Base-by-base conservation (phyloP, 2,888 invertebrate species). In the Agrotis exclamationis region DNA sequence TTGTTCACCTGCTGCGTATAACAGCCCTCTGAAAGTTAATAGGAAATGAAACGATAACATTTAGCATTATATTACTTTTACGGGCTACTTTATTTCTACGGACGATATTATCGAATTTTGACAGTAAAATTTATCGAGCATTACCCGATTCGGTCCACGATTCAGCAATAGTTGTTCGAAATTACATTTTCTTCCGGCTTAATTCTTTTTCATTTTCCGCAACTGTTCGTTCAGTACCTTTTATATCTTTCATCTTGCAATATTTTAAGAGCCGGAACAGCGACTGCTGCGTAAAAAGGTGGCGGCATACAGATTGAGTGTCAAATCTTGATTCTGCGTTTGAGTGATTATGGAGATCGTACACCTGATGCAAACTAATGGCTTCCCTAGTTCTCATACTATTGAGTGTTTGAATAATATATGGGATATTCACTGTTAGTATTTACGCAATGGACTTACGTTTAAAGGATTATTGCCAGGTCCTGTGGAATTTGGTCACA, bases 81-180 rank as follows among this genome's bases (percentile, higher is more conserved):
- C 71, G 56, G 57, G 44, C 51, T 74, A 75, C 66, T 84, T 84
- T 86, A 85, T 84, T 73, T 75, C 80, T 47, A 48, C 53, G 33
- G 24, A 57, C 65, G 78, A 80, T 76, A 73, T 74, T 85, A 86
- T 86, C 77, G 69, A 86, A 80, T 78, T 80, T 80, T 82, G 76
- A 80, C 83, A 74, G 64, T 70, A 76, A 82, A 85, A 86, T 85
- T 86, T 80, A 85, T 80, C 63, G 80, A 67, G 45, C 74, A 82
- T 77, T 80, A 77, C 63, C 65, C 59, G 73, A 81, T 84, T 66
- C 69, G 53, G 59, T 56, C 59, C 56, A 53, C 65, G 76, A 84
- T 74, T 86, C 79, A 62, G 85, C 70, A 80, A 74, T 73, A 83
- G 72, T 72, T 70, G 57, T 53, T 63, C 39, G 54, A 75, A 85